Percentiles rank a stretch among this genome's conserved stretches.
Conservation (phyloP, 2,888 invertebrate species). For the Lycophotia porphyrea region DNA sequence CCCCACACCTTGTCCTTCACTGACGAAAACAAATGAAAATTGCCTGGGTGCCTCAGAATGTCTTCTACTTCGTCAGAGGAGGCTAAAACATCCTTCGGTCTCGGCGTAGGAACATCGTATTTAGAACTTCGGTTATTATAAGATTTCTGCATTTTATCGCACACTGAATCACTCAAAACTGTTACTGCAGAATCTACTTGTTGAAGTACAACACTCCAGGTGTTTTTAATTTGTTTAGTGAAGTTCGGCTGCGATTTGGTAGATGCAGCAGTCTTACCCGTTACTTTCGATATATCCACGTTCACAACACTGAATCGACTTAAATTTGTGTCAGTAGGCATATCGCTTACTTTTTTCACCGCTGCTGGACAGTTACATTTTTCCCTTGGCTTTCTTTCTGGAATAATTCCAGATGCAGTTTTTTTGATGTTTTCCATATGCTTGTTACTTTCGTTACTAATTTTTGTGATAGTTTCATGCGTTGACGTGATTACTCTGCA, state of each 20-base stretch:
- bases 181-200: conserved; percentile 70
- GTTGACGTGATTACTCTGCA: conserved; percentile 73
- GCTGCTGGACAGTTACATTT: conserved; percentile 16
- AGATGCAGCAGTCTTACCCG: background rate
- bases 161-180: conserved; percentile 62
- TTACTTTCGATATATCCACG: conserved; percentile 13
- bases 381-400: background rate
- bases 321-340: background rate
- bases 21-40: conserved; percentile 69
- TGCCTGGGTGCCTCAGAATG: background rate
- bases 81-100: conserved; percentile 36
- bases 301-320: conserved; percentile 31
- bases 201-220: conserved; percentile 33
- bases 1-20: conserved; percentile 74
- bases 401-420: background rate
- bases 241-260: background rate
- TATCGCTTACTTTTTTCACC: conserved; percentile 50
- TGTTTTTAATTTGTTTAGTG: background rate
- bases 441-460: conserved; percentile 71
- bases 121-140: conserved; percentile 67
- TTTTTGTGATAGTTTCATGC: conserved; percentile 72
- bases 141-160: conserved; percentile 46
- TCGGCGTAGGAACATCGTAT: conserved; percentile 63
- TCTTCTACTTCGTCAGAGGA: conserved; percentile 46
- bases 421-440: conserved; percentile 65